Base-by-base conservation (phyloP, 2,797 vertebrate species). In the Scolopax rusticola region DNA sequence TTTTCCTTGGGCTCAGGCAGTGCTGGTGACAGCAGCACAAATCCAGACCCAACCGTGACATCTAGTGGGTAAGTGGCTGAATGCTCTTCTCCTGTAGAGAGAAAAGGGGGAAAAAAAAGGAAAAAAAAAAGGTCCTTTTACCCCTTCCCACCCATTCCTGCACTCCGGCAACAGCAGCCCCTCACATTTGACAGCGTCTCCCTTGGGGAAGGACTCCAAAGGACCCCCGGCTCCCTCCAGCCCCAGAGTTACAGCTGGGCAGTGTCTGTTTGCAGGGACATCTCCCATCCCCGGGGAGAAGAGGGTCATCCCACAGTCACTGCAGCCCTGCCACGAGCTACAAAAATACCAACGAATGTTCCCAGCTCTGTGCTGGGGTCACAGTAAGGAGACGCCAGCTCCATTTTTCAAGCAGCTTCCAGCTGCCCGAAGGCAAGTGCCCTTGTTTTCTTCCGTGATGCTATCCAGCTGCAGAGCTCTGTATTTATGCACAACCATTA, bases 241-340 rank as follows among this genome's bases (percentile, higher is more conserved):
- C 38, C n/a, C 57, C 6, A 16, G 70, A 4, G 2, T 15, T 17
- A 6, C 79, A 50, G 71, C 53, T 19, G 43, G 74, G 73, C 76
- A 18, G 65, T 1, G 23, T 24, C 45, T 36, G 14, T 25, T 56
- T 1, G 41, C 40, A 14, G 77, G 61, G 82, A 48, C 51, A 8
- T 2, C 1, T 6, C 48, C 20, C 15, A 0, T 73, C n/a, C 3
- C 83, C 0, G 15, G 18, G 0, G 15, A 23, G 4, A 18, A 2
- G 18, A 9, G 15, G 15, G 19, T 0, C 8, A 17, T 6, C 28
- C 36, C 6, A 0, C 27, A 2, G 2, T 15, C 88, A 23, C 73
- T 36, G 40, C 88, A 74, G 53, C 73, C 21, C 73, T 4, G 36
- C 1, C 1, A 2, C 0, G 0, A 40, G 56, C 25, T 13, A 2